A percentile compares a stretch with the other conserved stretches of the same genome.
Conservation (phyloP, 2,113 vertebrate genomes). For the Microtus ochrogaster region DNA sequence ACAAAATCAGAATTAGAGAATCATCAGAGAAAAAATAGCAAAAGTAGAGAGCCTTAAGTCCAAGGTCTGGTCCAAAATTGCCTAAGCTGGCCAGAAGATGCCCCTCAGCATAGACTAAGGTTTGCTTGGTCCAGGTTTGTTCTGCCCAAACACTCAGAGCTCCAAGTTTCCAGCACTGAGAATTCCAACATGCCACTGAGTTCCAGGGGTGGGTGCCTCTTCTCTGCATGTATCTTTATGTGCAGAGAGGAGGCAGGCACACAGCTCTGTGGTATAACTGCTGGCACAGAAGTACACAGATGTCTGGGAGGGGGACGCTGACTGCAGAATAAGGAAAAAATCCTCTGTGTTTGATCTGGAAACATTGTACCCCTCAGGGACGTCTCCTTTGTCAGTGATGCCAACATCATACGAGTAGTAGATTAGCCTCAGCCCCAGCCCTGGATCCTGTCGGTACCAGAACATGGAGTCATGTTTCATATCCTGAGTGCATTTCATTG, state of each 20-base stretch:
- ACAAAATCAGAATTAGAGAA: background rate
- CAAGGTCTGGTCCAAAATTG: background rate
- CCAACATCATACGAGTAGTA: background rate
- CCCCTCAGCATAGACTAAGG: background rate
- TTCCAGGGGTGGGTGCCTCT: no score
- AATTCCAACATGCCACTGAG: accelerated
- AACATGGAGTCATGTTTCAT: background rate
- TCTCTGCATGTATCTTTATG: background rate
- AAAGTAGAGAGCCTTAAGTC: accelerated
- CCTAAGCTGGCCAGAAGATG: background rate
- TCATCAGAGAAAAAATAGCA: background rate
- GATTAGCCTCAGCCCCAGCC: background rate
- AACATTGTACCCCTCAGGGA: background rate
- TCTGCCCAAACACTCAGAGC: accelerated
- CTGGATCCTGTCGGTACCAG: constrained; percentile 48
- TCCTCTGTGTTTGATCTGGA: accelerated
- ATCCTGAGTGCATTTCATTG: background rate
- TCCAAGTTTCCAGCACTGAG: accelerated
- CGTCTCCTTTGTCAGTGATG: accelerated
- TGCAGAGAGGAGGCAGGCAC: background rate
- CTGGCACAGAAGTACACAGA: constrained; percentile 65
- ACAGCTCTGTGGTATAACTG: constrained; percentile 13
- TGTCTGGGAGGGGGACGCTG: background rate
- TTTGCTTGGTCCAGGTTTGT: background rate
- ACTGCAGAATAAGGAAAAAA: background rate